phyloP scores from a whole-genome alignment of 2,113 vertebrate species.

The Calonectris borealis region DNA sequence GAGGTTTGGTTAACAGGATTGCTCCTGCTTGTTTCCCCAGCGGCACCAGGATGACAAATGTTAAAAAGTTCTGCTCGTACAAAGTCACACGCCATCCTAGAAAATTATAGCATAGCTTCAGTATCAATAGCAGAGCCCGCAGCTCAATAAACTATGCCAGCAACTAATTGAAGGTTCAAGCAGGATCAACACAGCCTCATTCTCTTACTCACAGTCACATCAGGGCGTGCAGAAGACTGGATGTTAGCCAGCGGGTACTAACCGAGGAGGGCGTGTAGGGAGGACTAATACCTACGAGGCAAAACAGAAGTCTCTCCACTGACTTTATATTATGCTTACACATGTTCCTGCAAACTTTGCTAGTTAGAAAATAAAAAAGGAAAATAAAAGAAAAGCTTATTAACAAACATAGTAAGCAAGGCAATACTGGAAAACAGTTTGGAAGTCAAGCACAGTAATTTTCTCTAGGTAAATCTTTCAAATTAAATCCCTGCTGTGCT shows the following conservation, averaged over 20 bases:
- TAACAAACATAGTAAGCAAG: not conserved
- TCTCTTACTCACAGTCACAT: not conserved
- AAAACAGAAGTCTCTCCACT: not conserved
- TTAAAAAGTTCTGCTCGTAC: too few relatives aligned
- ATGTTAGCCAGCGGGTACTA: not conserved
- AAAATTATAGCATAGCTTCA: not conserved
- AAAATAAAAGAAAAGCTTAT: not conserved
- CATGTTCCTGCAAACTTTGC: not conserved
- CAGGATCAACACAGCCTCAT: not conserved
- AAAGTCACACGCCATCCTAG: not conserved
- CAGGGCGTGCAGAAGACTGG: not conserved
- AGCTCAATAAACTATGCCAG: not conserved
- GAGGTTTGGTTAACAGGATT: not conserved
- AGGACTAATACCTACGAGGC: not conserved
- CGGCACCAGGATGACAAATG: rapidly evolving
- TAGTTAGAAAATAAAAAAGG: not conserved
- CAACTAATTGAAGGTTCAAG: not conserved
- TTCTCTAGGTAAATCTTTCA: not conserved
- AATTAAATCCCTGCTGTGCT: not conserved
- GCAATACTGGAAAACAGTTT: not conserved
- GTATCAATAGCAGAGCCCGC: not conserved
- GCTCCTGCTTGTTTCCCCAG: not conserved
- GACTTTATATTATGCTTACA: not conserved
- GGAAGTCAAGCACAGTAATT: not conserved
- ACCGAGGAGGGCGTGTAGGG: not conserved